Evolutionary conservation across 2,888 invertebrate genomes (phyloP), one percentile per base, ranked within the genome.

Genomic region (Automeris io): DNA sequence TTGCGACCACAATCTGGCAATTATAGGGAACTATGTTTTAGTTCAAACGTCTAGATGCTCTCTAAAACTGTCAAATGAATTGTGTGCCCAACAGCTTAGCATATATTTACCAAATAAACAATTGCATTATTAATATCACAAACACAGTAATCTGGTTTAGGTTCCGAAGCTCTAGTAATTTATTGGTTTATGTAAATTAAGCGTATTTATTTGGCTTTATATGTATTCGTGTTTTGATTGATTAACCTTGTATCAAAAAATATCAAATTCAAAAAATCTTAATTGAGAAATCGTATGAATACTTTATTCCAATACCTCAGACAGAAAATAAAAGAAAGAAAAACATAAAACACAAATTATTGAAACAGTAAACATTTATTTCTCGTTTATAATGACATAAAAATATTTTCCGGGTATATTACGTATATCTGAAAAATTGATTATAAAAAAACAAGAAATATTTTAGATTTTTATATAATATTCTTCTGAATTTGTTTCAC

Each of bases 91-190:
- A 51, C 54, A 49, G 51, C 56, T 58, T 53, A 57, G 47, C 45
- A 49, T 55, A 54, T 57, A 64, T 61, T 64, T 57, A 58, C 55
- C 51, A 53, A 51, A 55, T 57, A 47, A 58, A 64, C 64, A 65
- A 58, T 57, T 65, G 56, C 54, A 69, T 72, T 68, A 72, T 70
- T 70, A 71, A 70, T 70, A 63, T 45, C 46, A 57, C 62, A 70
- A 69, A 72, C 66, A 56, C 39, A 48, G 40, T 68, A 72, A 75
- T 71, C 60, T 57, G 49, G 55, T 76, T 68, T 61, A 52, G n/a
- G 46, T 46, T 45, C 42, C 42, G 44, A 34, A 45, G 39, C 42
- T 49, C 42, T 57, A 49, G 54, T 61, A 46, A 62, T 57, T 56
- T 48, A 47, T 54, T 46, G 47, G 50, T 50, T 46, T 52, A 49